A percentile compares a stretch with the other conserved stretches of the same genome.
Evolutionary conservation across 1,140 invertebrate species (phyloP).

Genomic region (Danaus melanippus): DNA sequence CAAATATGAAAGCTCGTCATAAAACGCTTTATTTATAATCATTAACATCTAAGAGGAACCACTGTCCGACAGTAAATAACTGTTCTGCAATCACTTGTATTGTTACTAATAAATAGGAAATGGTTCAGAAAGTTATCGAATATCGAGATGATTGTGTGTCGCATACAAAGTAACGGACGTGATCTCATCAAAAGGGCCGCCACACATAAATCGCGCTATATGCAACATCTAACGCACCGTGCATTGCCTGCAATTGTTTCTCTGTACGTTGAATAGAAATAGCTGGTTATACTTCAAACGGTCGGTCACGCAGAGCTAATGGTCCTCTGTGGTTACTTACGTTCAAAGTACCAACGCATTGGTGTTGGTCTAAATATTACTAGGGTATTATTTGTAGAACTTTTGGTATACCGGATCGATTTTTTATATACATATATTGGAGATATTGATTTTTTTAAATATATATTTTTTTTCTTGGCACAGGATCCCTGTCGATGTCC

Average conservation of each 20-base stretch:
- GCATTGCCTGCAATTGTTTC: constrained; percentile 46
- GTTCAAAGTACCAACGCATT: too few species aligned
- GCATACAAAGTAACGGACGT: constrained; percentile 63
- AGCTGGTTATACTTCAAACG: constrained; percentile 39
- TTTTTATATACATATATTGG: too few species aligned
- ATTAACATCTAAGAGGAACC: too few species aligned
- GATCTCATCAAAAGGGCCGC: constrained; percentile 69
- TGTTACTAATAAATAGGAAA: constrained; percentile 58
- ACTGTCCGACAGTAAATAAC: too few species aligned
- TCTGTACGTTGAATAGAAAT: constrained; percentile 57
- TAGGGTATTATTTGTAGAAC: too few species aligned
- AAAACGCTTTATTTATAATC: too few species aligned
- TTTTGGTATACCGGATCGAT: too few species aligned
- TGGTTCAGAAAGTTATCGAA: constrained; percentile 56
- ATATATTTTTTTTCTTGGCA: constrained; percentile 36
- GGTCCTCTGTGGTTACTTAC: constrained; percentile 22
- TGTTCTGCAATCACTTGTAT: too few species aligned
- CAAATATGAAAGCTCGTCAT: too few species aligned
- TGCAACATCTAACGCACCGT: constrained; percentile 50
- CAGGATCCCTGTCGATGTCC: constrained; percentile 76
- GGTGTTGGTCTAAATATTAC: too few species aligned
- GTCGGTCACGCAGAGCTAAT: constrained; percentile 17
- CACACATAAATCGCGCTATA: constrained; percentile 51
- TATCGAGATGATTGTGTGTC: constrained; percentile 56
- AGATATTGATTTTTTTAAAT: too few species aligned